Evolutionary conservation across 2,888 invertebrate genomes (phyloP), one percentile per base, ranked within the genome.

Genomic region (Slavum lentiscoides): DNA sequence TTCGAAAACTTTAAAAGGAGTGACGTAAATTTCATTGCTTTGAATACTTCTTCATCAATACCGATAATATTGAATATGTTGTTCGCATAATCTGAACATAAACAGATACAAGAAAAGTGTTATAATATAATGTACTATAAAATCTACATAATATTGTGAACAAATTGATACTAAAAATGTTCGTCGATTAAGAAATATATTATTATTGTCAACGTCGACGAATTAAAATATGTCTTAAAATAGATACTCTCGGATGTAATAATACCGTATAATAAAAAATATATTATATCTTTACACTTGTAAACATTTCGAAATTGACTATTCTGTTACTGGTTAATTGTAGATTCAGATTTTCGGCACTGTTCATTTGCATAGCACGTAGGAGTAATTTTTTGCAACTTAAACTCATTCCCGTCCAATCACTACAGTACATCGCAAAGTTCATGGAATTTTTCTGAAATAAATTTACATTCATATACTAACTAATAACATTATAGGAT

Each of bases 361-460:
- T 53, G 53, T 74, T 74, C 49, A 74, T 53, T 0, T 15, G 62
- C 74, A 74, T 74, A n/a, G 74, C 30, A 1, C 15, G 4, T 6
- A 74, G 37, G 1, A 74, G n/a, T n/a, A 53, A 7, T 8, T n/a
- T 64, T 74, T 64, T 19, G 30, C 15, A 64, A 9, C 53, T 21
- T 17, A 53, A 0, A 53, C 37, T 43, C n/a, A 11, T 53, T 37
- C n/a, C 8, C 23, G 53, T 64, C 74, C 74, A 74, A 64, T 64
- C 21, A 62, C 64, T 53, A 5, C 74, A 43, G 5, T 74, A 74
- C n/a, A 74, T 2, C 5, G 62, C 64, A 8, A 74, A 62, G 13
- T 62, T 74, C 13, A 74, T 19, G 3, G 53, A 53, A 19, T 49
- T 30, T 74, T 74, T 74, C 74, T 74, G 37, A n/a, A 74, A 62